Conservation (phyloP, 2,797 vertebrate species). For the Coccyzus lansbergi region DNA sequence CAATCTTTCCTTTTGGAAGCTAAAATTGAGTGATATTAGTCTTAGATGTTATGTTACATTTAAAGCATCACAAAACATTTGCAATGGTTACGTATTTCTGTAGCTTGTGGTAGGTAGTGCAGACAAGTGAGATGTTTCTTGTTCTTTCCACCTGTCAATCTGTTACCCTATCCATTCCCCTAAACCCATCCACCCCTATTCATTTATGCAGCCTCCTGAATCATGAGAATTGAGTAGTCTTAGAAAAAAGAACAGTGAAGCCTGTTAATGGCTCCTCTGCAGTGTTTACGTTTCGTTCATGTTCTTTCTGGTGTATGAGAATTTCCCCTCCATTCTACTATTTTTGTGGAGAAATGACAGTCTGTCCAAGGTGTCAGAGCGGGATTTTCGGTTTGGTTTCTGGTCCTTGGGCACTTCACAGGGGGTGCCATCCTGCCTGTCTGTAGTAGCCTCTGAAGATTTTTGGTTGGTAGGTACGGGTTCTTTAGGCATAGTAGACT, state of each 20-base stretch:
- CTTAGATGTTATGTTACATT: neutral
- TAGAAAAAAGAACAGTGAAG: neutral
- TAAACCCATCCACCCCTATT: neutral
- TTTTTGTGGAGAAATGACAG: neutral
- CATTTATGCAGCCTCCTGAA: neutral
- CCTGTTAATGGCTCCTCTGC: neutral
- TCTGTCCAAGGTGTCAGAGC: neutral
- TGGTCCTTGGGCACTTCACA: neutral
- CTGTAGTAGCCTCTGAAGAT: neutral
- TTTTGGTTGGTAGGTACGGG: neutral
- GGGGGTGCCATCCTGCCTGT: neutral
- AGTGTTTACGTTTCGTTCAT: fast-evolving
- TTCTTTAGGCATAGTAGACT: neutral
- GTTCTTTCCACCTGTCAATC: neutral
- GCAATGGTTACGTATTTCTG: neutral
- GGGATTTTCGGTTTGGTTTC: neutral
- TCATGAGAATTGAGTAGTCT: neutral
- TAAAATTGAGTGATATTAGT: neutral
- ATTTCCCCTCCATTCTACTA: fast-evolving
- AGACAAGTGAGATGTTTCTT: neutral
- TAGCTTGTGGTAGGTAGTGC: neutral
- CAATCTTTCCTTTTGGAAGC: neutral
- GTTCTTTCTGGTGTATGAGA: neutral
- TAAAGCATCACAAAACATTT: neutral
- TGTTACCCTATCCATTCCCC: no score